phyloP scores from a whole-genome alignment of 2,113 vertebrate genomes.

The Ochotona princeps region DNA sequence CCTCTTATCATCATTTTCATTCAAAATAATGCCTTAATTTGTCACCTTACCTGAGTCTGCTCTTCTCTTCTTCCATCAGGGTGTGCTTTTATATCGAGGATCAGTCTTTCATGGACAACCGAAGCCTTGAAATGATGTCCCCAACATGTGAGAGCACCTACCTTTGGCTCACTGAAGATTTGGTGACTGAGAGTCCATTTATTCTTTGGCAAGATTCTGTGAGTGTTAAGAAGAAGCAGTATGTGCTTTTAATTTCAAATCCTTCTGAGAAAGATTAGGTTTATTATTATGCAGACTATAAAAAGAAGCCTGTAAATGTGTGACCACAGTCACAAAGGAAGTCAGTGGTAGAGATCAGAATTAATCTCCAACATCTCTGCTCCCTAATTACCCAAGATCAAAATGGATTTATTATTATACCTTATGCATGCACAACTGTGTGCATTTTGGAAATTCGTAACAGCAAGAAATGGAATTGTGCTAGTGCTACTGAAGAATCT shows the following conservation, averaged over 20 bases:
- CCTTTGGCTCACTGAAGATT: not conserved
- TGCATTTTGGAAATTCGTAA: slow-evolving; percentile 24
- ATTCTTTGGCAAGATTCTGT: not conserved
- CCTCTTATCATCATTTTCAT: not conserved
- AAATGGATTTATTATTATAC: not conserved
- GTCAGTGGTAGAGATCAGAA: not conserved
- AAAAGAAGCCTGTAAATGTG: slow-evolving; percentile 29
- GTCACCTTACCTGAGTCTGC: not conserved
- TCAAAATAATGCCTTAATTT: not conserved
- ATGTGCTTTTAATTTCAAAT: slow-evolving; percentile 40
- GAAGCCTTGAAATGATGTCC: not conserved
- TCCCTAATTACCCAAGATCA: slow-evolving; percentile 47
- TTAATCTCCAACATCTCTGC: slow-evolving; percentile 7
- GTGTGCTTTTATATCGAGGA: not conserved
- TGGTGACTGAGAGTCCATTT: not conserved
- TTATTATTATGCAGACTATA: slow-evolving; percentile 46
- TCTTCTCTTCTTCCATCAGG: not conserved
- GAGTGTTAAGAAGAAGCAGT: not conserved
- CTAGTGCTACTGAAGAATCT: slow-evolving; percentile 21
- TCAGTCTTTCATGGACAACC: not conserved
- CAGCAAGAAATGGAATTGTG: slow-evolving; percentile 16
- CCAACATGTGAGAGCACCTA: not conserved
- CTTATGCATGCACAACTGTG: not conserved
- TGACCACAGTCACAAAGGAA: slow-evolving; percentile 21
- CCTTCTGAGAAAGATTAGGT: not conserved